A percentile compares a stretch with the other conserved stretches of the same genome.
Conservation (phyloP, 1,140 invertebrate species). For the Trypoxylus dichotomus region DNA sequence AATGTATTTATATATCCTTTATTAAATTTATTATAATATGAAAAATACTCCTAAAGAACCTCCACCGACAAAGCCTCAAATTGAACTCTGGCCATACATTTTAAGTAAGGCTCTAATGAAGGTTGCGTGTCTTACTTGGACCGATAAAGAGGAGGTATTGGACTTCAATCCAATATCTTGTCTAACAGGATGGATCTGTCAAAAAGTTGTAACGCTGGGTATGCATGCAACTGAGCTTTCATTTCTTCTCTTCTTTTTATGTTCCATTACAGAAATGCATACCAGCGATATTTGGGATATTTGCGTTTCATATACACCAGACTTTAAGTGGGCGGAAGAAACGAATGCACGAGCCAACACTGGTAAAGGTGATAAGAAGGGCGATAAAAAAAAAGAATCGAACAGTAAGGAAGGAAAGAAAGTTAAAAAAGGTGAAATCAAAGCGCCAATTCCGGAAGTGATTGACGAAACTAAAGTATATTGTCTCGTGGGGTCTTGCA, state of each 20-base stretch:
- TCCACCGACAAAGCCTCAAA: background rate
- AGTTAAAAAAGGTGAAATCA: slow-evolving; percentile 2
- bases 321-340: slow-evolving; percentile 38
- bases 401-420: slow-evolving; percentile 21
- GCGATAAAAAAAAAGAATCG: slow-evolving; percentile 22
- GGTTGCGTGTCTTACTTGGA: slow-evolving; percentile 43
- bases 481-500: slow-evolving; percentile 10
- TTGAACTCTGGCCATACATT: slow-evolving; percentile 47
- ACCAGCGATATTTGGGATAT: slow-evolving; percentile 44
- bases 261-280: slow-evolving; percentile 35
- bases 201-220: slow-evolving; percentile 43
- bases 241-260: background rate
- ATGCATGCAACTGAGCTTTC: background rate
- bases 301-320: slow-evolving; percentile 36
- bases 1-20: background rate
- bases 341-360: background rate
- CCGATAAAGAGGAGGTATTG: slow-evolving; percentile 36
- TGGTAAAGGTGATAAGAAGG: background rate
- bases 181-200: slow-evolving; percentile 48
- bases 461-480: slow-evolving; percentile 1
- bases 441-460: background rate
- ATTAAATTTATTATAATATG: too few relatives aligned
- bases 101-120: slow-evolving; percentile 49
- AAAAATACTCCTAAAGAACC: background rate
- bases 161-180: slow-evolving; percentile 46